Conservation (phyloP, 2,888 invertebrate species). For the Notodromas monacha region DNA sequence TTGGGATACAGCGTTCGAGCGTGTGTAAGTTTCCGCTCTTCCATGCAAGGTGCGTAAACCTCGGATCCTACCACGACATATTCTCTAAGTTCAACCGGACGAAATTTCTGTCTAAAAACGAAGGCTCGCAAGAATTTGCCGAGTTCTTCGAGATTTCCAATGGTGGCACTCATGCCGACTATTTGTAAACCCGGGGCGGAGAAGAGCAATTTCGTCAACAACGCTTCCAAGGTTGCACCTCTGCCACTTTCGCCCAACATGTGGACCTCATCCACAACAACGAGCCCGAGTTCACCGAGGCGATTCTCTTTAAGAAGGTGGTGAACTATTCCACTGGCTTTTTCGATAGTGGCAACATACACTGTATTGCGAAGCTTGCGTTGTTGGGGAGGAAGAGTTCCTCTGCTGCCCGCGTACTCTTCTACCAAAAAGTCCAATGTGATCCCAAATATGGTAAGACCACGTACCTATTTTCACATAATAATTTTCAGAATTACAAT, state of each 20-base stretch:
- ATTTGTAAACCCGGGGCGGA: constrained; percentile 28
- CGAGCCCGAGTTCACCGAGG: constrained; percentile 38
- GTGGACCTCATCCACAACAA: constrained; percentile 68
- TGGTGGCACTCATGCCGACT: constrained; percentile 87
- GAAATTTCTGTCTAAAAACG: constrained; percentile 45
- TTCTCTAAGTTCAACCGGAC: constrained; percentile 49
- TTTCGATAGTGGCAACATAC: constrained; percentile 79
- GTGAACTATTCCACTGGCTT: constrained; percentile 49
- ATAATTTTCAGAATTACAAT: too few relatives aligned
- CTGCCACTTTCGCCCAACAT: constrained; percentile 57
- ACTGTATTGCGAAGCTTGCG: constrained; percentile 37
- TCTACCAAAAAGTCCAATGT: constrained; percentile 60
- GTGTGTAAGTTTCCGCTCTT: too few relatives aligned
- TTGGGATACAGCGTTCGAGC: too few relatives aligned
- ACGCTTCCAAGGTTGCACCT: constrained; percentile 49
- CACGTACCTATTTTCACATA: constrained; percentile 39
- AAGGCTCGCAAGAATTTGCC: constrained; percentile 42
- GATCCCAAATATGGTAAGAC: constrained; percentile 52
- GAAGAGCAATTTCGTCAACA: constrained; percentile 31
- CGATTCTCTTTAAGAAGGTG: constrained; percentile 43
- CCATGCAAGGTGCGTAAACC: constrained; percentile 22
- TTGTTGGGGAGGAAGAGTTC: constrained; percentile 43
- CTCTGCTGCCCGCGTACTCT: constrained; percentile 76
- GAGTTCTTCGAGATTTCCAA: constrained; percentile 56
- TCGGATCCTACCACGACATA: constrained; percentile 30